Evolutionary conservation across 2,888 invertebrate species (phyloP).

Genomic region (Hemicrepidius hirtus): DNA sequence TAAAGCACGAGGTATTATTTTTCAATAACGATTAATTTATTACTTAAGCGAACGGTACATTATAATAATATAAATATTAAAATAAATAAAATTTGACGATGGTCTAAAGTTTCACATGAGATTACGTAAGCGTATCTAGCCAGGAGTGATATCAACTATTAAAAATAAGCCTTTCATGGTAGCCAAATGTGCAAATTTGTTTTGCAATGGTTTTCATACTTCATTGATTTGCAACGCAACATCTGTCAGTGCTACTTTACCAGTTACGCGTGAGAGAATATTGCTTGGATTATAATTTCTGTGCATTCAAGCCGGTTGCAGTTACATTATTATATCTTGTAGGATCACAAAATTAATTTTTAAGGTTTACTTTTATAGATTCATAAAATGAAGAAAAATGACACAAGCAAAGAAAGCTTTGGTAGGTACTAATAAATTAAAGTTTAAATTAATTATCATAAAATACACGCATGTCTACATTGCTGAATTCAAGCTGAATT

Average conservation of each 20-base stretch:
- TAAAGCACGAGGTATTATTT: background rate
- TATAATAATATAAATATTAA: conserved; percentile 13
- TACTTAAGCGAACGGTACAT: background rate
- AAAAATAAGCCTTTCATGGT: conserved; percentile 41
- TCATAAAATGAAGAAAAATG: no score
- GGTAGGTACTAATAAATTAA: no score
- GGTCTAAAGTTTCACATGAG: conserved; percentile 29
- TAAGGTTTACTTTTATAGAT: no score
- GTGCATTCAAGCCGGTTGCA: background rate
- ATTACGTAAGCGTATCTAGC: conserved; percentile 24
- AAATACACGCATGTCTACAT: no score
- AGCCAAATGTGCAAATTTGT: conserved; percentile 45
- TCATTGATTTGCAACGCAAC: conserved; percentile 44
- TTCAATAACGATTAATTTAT: background rate
- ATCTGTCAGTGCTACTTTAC: conserved; percentile 41
- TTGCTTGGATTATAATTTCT: background rate
- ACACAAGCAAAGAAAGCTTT: no score
- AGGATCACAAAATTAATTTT: no score
- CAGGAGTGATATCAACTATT: conserved; percentile 37
- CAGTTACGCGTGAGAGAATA: conserved; percentile 26
- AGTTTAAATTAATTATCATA: no score
- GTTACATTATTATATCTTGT: no score
- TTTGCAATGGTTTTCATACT: conserved; percentile 42
- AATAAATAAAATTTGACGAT: conserved; percentile 11
- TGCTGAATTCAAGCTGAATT: no score